phyloP scores from a whole-genome alignment of 2,888 invertebrate species.

The Gibbula magus region DNA sequence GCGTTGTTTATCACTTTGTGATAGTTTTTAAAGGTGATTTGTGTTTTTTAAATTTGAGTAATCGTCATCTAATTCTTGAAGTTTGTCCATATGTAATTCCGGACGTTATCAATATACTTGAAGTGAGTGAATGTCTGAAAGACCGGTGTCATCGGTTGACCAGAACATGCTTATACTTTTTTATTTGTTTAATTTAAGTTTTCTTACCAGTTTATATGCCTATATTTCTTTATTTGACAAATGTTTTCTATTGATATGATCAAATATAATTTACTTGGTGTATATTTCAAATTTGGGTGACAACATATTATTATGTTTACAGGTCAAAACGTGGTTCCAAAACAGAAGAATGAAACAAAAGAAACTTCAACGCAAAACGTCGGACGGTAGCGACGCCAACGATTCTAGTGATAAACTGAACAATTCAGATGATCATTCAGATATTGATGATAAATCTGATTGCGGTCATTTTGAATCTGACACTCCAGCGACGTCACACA shows the following conservation, averaged over 20 bases:
- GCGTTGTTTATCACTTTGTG: neutral
- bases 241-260: too few species aligned
- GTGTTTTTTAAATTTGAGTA: too few species aligned
- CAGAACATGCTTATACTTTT: too few species aligned
- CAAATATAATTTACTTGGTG: too few species aligned
- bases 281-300: neutral
- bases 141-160: too few species aligned
- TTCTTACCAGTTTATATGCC: too few species aligned
- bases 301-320: slow-evolving; percentile 63
- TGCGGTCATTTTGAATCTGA: slow-evolving; percentile 37
- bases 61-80: too few species aligned
- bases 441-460: slow-evolving; percentile 37
- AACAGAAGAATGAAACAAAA: slow-evolving; percentile 89
- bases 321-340: slow-evolving; percentile 99
- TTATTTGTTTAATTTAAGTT: too few species aligned
- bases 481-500: neutral
- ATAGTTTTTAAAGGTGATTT: neutral
- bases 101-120: neutral
- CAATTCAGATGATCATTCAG: slow-evolving; percentile 6
- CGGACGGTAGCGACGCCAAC: slow-evolving; percentile 46
- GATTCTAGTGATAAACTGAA: neutral
- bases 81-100: too few species aligned
- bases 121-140: neutral
- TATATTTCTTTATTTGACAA: too few species aligned
- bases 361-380: slow-evolving; percentile 70